Evolutionary conservation across 1,140 invertebrate species (phyloP).

Genomic region (Doryteuthis pealeii): DNA sequence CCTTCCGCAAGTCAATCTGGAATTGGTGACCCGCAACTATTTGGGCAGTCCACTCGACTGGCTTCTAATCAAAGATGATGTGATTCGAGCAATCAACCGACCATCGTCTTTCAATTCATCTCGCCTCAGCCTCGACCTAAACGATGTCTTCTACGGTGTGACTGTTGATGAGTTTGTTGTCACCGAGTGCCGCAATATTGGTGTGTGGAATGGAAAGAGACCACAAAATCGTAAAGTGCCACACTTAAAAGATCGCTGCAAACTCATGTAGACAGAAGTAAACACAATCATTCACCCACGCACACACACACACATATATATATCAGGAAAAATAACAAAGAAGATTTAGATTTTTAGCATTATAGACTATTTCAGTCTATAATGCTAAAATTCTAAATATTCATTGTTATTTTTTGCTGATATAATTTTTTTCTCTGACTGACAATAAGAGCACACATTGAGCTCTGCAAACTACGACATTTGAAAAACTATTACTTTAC

Average conservation of each 20-base stretch:
- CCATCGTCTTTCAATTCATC: conserved; percentile 37
- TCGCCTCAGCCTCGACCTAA: conserved; percentile 35
- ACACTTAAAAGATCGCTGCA: conserved; percentile 33
- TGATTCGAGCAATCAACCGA: conserved; percentile 38
- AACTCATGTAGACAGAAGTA: conserved; percentile 13
- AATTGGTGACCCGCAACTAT: conserved; percentile 54
- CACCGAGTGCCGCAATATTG: conserved; percentile 43
- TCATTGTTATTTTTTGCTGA: too few relatives aligned
- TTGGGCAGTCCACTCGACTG: conserved; percentile 49
- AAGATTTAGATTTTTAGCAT: too few relatives aligned
- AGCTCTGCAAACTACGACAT: too few relatives aligned
- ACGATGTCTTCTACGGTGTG: conserved; percentile 46
- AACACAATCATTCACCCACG: too few relatives aligned
- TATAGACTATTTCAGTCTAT: too few relatives aligned
- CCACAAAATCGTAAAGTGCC: conserved; percentile 37
- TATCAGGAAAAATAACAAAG: too few relatives aligned
- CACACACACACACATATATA: too few relatives aligned
- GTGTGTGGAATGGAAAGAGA: conserved; percentile 46
- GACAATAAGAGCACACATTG: too few relatives aligned
- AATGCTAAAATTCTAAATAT: too few relatives aligned
- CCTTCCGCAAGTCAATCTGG: conserved; percentile 49
- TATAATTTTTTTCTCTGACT: too few relatives aligned
- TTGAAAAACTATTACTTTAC: too few relatives aligned
- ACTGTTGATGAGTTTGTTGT: conserved; percentile 54
- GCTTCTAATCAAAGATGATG: conserved; percentile 32